Conservation (phyloP, 2,113 vertebrate species). For the Eleginops maclovinus region DNA sequence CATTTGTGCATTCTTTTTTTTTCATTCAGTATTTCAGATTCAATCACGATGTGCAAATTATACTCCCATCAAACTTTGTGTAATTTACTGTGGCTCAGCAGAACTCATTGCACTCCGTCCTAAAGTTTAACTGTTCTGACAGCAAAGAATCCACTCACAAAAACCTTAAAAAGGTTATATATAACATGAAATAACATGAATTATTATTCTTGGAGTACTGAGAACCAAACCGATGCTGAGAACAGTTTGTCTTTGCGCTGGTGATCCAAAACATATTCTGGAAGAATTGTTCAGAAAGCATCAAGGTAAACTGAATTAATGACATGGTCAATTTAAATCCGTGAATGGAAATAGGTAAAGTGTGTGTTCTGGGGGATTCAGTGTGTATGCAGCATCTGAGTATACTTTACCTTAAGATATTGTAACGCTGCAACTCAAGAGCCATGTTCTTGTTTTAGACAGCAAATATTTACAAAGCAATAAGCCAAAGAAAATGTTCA, state of each 20-base stretch:
- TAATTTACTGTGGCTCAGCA: constrained; percentile 59
- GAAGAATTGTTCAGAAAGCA: constrained; percentile 10
- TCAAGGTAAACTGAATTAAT: constrained; percentile 30
- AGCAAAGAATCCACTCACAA: constrained; percentile 58
- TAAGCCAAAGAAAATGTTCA: constrained; percentile 75
- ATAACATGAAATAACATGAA: constrained; percentile 24
- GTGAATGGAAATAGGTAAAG: constrained; percentile 16
- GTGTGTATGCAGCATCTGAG: constrained; percentile 42
- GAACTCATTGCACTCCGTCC: constrained; percentile 53
- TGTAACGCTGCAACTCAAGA: constrained; percentile 75
- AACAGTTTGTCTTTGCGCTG: not conserved
- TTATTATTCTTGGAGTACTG: constrained; percentile 57
- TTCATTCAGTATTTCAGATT: constrained; percentile 62
- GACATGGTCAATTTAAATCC: constrained; percentile 43
- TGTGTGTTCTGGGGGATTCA: not conserved
- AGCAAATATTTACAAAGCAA: constrained; percentile 82
- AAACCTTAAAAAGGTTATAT: constrained; percentile 57
- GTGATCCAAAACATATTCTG: not conserved
- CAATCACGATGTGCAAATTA: constrained; percentile 69
- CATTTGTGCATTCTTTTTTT: constrained; percentile 65
- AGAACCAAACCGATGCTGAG: constrained; percentile 11
- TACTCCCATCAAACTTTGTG: constrained; percentile 56
- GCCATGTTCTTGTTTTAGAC: constrained; percentile 79
- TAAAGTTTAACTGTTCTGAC: constrained; percentile 57
- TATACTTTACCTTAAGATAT: constrained; percentile 58